Base-by-base conservation (phyloP, 1,140 invertebrate genomes). In the Polyergus mexicanus region DNA sequence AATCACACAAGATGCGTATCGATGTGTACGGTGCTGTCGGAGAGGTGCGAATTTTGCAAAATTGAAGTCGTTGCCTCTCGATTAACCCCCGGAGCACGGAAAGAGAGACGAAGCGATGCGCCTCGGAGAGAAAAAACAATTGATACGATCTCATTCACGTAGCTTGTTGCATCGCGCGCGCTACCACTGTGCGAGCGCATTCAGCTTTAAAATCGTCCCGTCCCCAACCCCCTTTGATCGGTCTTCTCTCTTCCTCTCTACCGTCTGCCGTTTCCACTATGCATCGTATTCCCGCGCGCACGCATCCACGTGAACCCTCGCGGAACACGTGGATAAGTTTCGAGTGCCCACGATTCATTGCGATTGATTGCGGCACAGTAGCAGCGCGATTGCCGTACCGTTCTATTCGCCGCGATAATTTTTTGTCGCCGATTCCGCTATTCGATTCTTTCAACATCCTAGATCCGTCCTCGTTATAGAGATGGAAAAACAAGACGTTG, bases 101-200 rank as follows among this genome's bases (percentile, higher is more conserved):
- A 90, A 88, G 75, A 85, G 85, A 85, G 78, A 87, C 84, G 86
- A 90, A 6, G 47, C 47, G 47, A 51, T 51, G 47, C 71, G 80
- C 89, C 78, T 85, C 89, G 63, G 80, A 69, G 89, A 88, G 91
- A 77, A 90, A 92, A 92, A 92, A 92, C 92, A 92, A 92, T 92
- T 90, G 90, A 84, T 90, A 86, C 85, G 89, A 92, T 92, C 88
- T 88, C 87, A 85, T 92, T 92, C 89, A 90, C 90, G 84, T 86
- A 76, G 80, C 69, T 69, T 89, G 86, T 87, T 90, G 87, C 90
- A 88, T 80, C 86, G 86, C 35, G 62, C 74, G 58, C 62, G 47
- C 76, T 62, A 3, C 47, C 16, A 44, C 44, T 22, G 65, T 71
- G 68, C 75, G 77, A 89, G 88, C 84, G 89, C 87, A 91, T 86